Evolutionary conservation across 1,140 invertebrate genomes (phyloP).

Genomic region (Drosophila punjabiensis): DNA sequence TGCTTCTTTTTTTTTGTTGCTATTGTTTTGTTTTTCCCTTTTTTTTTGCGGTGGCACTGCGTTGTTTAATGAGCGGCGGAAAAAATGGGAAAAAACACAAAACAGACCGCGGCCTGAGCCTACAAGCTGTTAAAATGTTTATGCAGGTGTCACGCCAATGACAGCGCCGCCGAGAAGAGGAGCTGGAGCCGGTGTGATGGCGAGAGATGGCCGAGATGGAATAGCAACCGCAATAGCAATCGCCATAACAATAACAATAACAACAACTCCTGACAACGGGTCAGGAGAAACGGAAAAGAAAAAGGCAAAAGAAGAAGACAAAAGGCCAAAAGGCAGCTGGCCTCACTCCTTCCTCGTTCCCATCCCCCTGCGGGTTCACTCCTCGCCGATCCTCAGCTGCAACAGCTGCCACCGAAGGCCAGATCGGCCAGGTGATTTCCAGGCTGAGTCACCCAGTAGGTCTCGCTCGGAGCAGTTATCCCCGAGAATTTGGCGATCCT

Average conservation of each 20-base stretch:
- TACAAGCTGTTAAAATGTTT: conserved; percentile 79
- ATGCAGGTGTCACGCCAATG: conserved; percentile 73
- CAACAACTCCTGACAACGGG: conserved; percentile 7
- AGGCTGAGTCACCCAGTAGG: conserved; percentile 47
- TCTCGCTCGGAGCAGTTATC: not conserved
- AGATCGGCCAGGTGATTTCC: conserved; percentile 41
- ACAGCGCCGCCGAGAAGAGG: conserved; percentile 35
- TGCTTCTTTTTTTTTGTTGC: conserved; percentile 15
- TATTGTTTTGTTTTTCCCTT: not conserved
- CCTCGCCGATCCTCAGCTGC: conserved; percentile 38
- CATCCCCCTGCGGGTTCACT: conserved; percentile 11
- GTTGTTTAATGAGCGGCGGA: conserved; percentile 44
- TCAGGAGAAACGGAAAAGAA: conserved; percentile 8
- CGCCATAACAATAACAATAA: conserved; percentile 32
- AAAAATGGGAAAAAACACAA: conserved; percentile 32
- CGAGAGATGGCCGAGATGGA: conserved; percentile 21
- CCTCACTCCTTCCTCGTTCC: conserved; percentile 22
- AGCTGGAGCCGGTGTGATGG: conserved; percentile 4
- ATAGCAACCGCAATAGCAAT: conserved; percentile 30
- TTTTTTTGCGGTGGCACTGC: conserved; percentile 39
- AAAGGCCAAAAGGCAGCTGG: conserved; percentile 62
- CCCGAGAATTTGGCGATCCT: conserved; percentile 28
- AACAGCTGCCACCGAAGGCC: conserved; percentile 74
- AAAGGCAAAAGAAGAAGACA: conserved; percentile 13
- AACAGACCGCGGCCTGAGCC: conserved; percentile 42